A percentile compares a stretch with the other conserved stretches of the same genome.
These are phyloP conservation scores for Acrocephalus kingi DNA, from an alignment of 2,113 vertebrate genomes.

Conservation along the genomic window DNA sequence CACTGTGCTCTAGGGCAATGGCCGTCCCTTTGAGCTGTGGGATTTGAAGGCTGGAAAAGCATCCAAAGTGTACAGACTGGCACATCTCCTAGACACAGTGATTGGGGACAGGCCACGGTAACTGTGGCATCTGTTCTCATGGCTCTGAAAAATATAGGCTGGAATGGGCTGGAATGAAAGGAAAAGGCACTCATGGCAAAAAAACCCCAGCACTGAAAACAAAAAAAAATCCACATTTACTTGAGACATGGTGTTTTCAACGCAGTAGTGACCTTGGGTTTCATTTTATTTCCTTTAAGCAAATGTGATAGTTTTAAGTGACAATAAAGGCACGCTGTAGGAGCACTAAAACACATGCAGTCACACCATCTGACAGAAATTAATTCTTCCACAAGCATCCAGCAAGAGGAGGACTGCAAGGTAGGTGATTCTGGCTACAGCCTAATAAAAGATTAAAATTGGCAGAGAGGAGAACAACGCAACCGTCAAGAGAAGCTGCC, in stretches of 20 bases:
- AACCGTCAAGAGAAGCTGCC: neutral
- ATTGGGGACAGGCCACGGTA: accelerated
- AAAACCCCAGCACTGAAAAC: neutral
- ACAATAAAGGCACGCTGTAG: slow-evolving; percentile 4
- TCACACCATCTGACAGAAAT: slow-evolving; percentile 53
- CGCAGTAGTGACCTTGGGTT: neutral
- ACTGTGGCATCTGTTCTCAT: neutral
- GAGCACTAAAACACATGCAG: slow-evolving; percentile 26
- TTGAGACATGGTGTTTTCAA: neutral
- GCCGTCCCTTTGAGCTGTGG: neutral
- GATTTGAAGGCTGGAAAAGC: neutral
- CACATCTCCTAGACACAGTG: neutral
- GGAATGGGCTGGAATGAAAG: neutral
- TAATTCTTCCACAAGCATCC: slow-evolving; percentile 9
- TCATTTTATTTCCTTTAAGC: neutral
- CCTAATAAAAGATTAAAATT: neutral
- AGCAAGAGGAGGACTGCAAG: neutral
- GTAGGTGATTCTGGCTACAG: neutral
- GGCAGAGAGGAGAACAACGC: neutral
- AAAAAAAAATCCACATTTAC: neutral
- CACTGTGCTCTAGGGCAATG: neutral
- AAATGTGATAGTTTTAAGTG: neutral
- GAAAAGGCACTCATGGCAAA: neutral
- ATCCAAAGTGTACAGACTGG: neutral
- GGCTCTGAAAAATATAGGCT: neutral